Conservation (phyloP, 2,113 vertebrate genomes). For the Sceloporus tristichus region DNA sequence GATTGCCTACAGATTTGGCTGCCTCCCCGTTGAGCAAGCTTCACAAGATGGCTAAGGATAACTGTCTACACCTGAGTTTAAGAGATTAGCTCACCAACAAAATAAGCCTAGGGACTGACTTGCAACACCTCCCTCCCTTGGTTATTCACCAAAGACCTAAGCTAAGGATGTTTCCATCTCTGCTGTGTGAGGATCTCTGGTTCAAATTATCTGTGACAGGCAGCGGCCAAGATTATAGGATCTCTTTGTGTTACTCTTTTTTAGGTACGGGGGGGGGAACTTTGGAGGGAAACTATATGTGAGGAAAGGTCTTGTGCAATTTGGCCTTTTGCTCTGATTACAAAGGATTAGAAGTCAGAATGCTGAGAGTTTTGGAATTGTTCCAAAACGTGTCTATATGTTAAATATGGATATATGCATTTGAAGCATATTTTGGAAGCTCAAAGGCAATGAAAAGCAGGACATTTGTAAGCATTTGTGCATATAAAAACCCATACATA, state of each 20-base stretch:
- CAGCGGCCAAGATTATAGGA: not conserved
- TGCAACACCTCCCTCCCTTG: not conserved
- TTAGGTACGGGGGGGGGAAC: not conserved
- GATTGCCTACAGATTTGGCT: slow-evolving; percentile 4
- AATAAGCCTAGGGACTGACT: not conserved
- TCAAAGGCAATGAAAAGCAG: not conserved
- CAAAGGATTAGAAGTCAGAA: not conserved
- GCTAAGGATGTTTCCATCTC: not conserved
- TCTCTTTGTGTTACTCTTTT: not conserved
- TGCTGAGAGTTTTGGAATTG: not conserved
- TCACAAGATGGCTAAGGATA: slow-evolving; percentile 1
- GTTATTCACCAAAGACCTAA: not conserved
- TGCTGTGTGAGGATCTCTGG: too few relatives aligned
- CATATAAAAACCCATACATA: too few relatives aligned
- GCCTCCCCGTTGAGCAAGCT: slow-evolving; percentile 9
- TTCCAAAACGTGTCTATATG: not conserved
- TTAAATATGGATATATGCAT: not conserved
- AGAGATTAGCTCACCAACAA: not conserved
- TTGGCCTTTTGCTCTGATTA: not conserved
- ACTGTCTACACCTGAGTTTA: not conserved
- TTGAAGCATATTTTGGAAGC: not conserved
- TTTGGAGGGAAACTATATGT: too few relatives aligned
- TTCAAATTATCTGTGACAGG: too few relatives aligned
- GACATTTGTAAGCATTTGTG: not conserved
- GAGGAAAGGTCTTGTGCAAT: not conserved